phyloP scores from a whole-genome alignment of 2,113 vertebrate genomes.

The crab-eating macaque (Macaca fascicularis) region DNA sequence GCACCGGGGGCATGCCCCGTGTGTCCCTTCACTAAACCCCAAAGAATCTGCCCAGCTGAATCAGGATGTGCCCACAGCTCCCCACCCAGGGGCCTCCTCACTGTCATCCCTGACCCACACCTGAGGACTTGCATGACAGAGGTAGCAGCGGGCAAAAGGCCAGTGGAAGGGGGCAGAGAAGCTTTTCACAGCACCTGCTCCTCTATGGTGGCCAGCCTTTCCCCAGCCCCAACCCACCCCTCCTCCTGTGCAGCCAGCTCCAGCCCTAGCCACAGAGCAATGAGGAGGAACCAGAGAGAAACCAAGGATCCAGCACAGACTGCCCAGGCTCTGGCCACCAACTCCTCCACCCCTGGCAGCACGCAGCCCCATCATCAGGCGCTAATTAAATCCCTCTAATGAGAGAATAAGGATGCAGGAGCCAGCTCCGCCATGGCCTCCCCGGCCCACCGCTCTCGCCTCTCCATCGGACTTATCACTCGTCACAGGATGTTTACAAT shows the following conservation, averaged over 20 bases:
- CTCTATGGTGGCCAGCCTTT: not conserved
- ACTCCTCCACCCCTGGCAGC: conserved; percentile 48
- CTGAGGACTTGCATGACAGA: not conserved
- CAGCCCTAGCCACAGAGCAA: not conserved
- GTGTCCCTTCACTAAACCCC: not conserved
- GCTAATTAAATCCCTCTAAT: conserved; percentile 79
- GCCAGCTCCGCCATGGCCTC: conserved; percentile 55
- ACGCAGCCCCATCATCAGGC: not conserved
- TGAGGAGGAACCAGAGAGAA: not conserved
- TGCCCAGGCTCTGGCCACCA: not conserved
- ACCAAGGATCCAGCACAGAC: not conserved
- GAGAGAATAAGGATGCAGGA: conserved; percentile 76
- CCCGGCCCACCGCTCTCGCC: conserved; percentile 59
- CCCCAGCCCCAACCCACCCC: too few species aligned
- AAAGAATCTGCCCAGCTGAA: not conserved
- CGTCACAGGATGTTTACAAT: conserved; percentile 88
- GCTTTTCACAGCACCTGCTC: not conserved
- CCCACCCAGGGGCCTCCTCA: not conserved
- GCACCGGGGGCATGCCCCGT: accelerated
- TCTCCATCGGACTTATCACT: conserved; percentile 84
- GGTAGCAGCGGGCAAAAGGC: not conserved
- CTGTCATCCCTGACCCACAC: not conserved
- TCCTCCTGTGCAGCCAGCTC: not conserved
- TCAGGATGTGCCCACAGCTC: not conserved
- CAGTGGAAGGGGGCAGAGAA: not conserved